A percentile compares a stretch with the other conserved stretches of the same genome.
Conservation (phyloP, 2,888 invertebrate species). For the Branchinecta sandiegonensis region DNA sequence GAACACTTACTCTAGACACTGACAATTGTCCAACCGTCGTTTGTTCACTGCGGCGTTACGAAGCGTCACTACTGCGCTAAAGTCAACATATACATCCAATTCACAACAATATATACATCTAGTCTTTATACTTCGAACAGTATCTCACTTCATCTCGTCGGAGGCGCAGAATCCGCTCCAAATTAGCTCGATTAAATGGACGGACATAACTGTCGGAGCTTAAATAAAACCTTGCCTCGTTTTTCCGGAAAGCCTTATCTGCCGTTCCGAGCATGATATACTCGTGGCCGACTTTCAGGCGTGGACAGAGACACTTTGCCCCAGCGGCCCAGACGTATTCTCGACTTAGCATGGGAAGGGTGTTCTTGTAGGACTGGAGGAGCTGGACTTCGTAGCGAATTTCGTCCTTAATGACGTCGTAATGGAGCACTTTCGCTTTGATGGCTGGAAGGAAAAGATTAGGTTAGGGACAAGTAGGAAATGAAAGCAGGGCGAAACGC, state of each 20-base stretch:
- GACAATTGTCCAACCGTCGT: too few species aligned
- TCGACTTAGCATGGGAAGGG: conserved; percentile 28
- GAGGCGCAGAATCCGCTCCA: conserved; percentile 28
- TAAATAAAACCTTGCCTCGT: conserved; percentile 28
- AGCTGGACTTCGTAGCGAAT: conserved; percentile 29
- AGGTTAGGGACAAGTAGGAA: background rate
- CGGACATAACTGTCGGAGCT: conserved; percentile 28
- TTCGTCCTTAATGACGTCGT: conserved; percentile 27
- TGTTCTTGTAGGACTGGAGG: conserved; percentile 30
- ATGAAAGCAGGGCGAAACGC: too few species aligned
- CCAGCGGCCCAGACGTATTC: conserved; percentile 29
- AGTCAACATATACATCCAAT: background rate
- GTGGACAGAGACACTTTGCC: conserved; percentile 28
- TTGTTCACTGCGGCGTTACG: too few species aligned
- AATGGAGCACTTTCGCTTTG: conserved; percentile 26
- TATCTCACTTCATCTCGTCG: conserved; percentile 28
- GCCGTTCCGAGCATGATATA: conserved; percentile 30
- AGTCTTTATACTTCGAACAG: conserved; percentile 25
- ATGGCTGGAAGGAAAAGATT: conserved; percentile 25
- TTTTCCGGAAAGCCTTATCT: conserved; percentile 26
- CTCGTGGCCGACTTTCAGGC: conserved; percentile 27
- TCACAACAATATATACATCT: background rate
- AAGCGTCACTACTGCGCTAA: too few species aligned
- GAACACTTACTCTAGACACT: too few species aligned
- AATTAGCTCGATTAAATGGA: conserved; percentile 26